phyloP scores from a whole-genome alignment of 2,888 invertebrate genomes.

The Lordiphosa fenestrarum region DNA sequence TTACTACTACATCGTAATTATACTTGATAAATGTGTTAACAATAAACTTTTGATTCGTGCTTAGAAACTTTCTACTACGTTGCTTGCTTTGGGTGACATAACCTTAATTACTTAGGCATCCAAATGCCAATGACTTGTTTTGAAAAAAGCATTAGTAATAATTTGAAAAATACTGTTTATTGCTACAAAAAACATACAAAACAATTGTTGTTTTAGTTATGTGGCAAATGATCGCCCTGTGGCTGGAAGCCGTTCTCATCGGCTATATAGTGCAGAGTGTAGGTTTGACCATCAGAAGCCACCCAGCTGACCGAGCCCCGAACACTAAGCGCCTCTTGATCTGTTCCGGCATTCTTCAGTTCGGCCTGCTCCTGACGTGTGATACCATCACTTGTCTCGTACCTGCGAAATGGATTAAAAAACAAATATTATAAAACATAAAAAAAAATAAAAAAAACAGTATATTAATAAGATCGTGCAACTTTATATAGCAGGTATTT shows the following conservation, averaged over 20 bases:
- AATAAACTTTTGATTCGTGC: slow-evolving; percentile 4
- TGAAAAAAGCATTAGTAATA: slow-evolving; percentile 9
- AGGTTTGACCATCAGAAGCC: slow-evolving; percentile 81
- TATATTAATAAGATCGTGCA: too few relatives aligned
- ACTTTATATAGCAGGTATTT: too few relatives aligned
- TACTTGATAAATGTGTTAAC: slow-evolving; percentile 22
- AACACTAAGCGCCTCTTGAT: slow-evolving; percentile 80
- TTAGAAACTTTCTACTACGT: slow-evolving; percentile 7
- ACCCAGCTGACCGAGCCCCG: slow-evolving; percentile 80
- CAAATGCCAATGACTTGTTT: slow-evolving; percentile 11
- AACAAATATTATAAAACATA: too few relatives aligned
- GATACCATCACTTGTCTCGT: slow-evolving; percentile 81
- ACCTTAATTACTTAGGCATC: slow-evolving; percentile 17
- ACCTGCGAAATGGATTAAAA: slow-evolving; percentile 39
- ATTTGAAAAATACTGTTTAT: slow-evolving; percentile 32
- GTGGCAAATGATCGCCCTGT: slow-evolving; percentile 77
- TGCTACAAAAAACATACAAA: neutral
- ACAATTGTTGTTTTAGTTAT: slow-evolving; percentile 34
- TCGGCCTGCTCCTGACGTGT: slow-evolving; percentile 79
- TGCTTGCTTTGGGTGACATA: slow-evolving; percentile 15
- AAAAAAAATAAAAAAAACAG: too few relatives aligned
- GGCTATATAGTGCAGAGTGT: slow-evolving; percentile 81
- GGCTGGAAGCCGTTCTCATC: slow-evolving; percentile 83
- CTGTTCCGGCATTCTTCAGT: slow-evolving; percentile 79
- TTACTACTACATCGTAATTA: slow-evolving; percentile 23